Conservation (phyloP, 2,888 invertebrate genomes). For the Vanessa cardui region DNA sequence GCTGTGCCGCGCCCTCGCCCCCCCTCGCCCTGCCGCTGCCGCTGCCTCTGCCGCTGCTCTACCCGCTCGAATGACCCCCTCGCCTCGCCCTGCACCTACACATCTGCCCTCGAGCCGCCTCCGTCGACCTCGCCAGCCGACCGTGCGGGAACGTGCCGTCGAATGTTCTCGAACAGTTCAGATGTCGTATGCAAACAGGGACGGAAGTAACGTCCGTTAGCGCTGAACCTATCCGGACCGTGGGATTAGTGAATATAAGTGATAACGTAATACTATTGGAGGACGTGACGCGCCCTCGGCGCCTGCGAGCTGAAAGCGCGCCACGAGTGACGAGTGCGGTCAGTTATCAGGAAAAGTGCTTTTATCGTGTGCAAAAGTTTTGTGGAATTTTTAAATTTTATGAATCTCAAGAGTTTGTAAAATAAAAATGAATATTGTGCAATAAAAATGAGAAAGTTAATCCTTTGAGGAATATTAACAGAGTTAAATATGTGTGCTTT, state of each 20-base stretch:
- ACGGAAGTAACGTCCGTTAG: neutral
- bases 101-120: neutral
- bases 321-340: conserved; percentile 12
- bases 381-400: conserved; percentile 43
- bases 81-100: conserved; percentile 19
- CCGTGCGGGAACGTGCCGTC: too few species aligned
- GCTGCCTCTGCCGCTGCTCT: conserved; percentile 45
- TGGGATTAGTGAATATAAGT: conserved; percentile 9
- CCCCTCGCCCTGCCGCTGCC: conserved; percentile 42
- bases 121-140: neutral
- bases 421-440: conserved; percentile 47
- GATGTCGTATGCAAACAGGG: conserved; percentile 8
- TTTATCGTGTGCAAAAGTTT: conserved; percentile 25
- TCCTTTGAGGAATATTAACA: conserved; percentile 38
- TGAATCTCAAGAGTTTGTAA: conserved; percentile 51
- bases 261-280: neutral
- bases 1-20: conserved; percentile 61
- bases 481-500: conserved; percentile 44
- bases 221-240: neutral
- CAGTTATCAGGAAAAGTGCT: conserved; percentile 25
- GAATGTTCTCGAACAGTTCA: conserved; percentile 11
- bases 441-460: conserved; percentile 40
- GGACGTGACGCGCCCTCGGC: neutral
- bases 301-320: neutral
- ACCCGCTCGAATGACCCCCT: conserved; percentile 45